Evolutionary conservation across 1,140 invertebrate species (phyloP).

Genomic region (Solenopsis fugax): DNA sequence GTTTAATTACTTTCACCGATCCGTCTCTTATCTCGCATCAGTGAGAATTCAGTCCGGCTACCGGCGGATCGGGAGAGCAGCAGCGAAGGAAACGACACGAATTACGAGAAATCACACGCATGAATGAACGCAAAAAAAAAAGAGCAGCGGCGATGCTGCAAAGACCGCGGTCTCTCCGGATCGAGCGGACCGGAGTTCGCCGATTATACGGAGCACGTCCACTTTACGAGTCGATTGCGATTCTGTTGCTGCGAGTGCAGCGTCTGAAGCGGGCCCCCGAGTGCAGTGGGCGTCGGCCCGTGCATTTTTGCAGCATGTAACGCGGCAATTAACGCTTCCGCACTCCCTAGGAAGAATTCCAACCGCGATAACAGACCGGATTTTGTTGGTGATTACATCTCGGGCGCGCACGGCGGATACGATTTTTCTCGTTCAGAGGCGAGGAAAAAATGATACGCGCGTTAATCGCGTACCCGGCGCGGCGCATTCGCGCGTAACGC

Average conservation of each 20-base stretch:
- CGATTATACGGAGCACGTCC: slow-evolving; percentile 12
- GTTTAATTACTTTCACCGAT: slow-evolving; percentile 59
- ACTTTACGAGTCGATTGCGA: slow-evolving; percentile 23
- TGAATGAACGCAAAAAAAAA: slow-evolving; percentile 2
- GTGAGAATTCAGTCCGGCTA: slow-evolving; percentile 3
- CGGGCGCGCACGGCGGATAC: neutral
- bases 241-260: neutral
- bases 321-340: slow-evolving; percentile 55
- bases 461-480: slow-evolving; percentile 27
- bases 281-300: slow-evolving; percentile 8
- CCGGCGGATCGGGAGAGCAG: neutral
- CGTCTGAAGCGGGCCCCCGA: neutral
- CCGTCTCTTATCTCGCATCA: slow-evolving; percentile 35
- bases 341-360: slow-evolving; percentile 25
- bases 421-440: neutral
- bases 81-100: neutral
- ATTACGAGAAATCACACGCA: slow-evolving; percentile 35
- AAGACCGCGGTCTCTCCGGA: neutral
- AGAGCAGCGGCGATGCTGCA: neutral
- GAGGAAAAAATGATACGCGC: neutral
- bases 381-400: slow-evolving; percentile 22
- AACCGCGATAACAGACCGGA: slow-evolving; percentile 51
- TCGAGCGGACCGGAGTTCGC: neutral
- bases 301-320: slow-evolving; percentile 16
- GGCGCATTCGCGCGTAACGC: slow-evolving; percentile 32